phyloP scores from a whole-genome alignment of 2,888 invertebrate species.

The Lampropteryx suffumata region DNA sequence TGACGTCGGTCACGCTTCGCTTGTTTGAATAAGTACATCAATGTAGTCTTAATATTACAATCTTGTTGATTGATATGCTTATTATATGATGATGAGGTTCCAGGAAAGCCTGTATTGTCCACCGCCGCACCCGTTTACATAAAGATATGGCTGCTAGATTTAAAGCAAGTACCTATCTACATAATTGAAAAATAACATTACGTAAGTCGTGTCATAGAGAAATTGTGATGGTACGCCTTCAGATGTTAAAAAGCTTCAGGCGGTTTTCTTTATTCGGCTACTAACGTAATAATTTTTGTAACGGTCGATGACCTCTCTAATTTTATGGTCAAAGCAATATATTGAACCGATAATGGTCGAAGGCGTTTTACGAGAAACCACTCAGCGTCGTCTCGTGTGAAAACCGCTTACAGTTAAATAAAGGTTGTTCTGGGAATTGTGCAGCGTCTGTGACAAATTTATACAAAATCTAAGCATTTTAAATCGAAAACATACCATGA shows the following conservation, averaged over 20 bases:
- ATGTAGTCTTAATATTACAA: conserved; percentile 58
- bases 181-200: conserved; percentile 70
- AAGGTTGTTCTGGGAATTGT: not conserved
- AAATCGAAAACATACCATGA: too few relatives aligned
- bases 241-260: conserved; percentile 65
- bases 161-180: too few relatives aligned
- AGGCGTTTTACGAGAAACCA: conserved; percentile 69
- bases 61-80: conserved; percentile 72
- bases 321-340: conserved; percentile 70
- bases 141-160: conserved; percentile 57
- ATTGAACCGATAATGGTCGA: conserved; percentile 70
- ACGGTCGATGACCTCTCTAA: conserved; percentile 63
- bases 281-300: conserved; percentile 55
- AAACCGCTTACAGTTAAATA: conserved; percentile 44
- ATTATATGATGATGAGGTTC: conserved; percentile 71
- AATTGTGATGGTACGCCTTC: conserved; percentile 67
- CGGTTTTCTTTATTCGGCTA: conserved; percentile 69
- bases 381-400: conserved; percentile 54
- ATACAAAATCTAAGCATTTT: not conserved
- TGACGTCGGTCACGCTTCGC: conserved; percentile 64
- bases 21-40: conserved; percentile 68
- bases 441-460: not conserved
- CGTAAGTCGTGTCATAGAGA: conserved; percentile 66
- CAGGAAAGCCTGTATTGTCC: conserved; percentile 63
- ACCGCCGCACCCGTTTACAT: conserved; percentile 52